Evolutionary conservation across 2,888 invertebrate species (phyloP).

Genomic region (Ochlodes sylvanus): DNA sequence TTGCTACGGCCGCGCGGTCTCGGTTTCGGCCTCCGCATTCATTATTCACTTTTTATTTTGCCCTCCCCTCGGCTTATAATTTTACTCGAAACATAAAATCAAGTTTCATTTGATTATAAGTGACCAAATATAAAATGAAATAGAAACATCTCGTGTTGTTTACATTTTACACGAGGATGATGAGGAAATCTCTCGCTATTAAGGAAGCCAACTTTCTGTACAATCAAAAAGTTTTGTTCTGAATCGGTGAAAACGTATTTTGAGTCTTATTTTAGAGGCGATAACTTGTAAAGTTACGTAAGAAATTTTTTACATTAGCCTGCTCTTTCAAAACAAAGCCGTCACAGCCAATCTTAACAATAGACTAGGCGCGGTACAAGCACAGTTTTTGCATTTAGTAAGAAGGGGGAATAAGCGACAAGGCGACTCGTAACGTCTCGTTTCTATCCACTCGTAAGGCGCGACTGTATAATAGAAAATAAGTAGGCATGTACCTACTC

Average conservation of each 20-base stretch:
- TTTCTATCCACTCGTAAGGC: constrained; percentile 78
- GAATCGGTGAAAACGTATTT: constrained; percentile 9
- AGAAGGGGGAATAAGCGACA: constrained; percentile 71
- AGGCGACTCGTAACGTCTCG: constrained; percentile 69
- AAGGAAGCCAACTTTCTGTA: constrained; percentile 27
- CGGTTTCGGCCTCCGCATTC: constrained; percentile 81
- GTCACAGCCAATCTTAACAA: constrained; percentile 75
- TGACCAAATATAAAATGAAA: constrained; percentile 72
- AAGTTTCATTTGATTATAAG: constrained; percentile 83
- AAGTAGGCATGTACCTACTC: constrained; percentile 56
- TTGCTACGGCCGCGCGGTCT: constrained; percentile 82
- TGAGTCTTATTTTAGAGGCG: constrained; percentile 27
- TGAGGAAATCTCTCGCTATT: constrained; percentile 28
- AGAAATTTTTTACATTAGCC: constrained; percentile 55
- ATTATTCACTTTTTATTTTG: constrained; percentile 84
- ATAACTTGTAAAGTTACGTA: constrained; percentile 20
- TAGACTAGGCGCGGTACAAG: constrained; percentile 67
- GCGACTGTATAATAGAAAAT: constrained; percentile 73
- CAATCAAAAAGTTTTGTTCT: constrained; percentile 29
- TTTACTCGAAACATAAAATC: constrained; percentile 84
- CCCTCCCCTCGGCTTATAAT: constrained; percentile 82
- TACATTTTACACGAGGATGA: constrained; percentile 69
- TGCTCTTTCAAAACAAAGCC: constrained; percentile 69
- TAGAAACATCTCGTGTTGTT: constrained; percentile 72
- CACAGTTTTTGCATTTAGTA: constrained; percentile 75